Evolutionary conservation across 2,113 vertebrate species (phyloP).

Genomic region (Etia nguti): DNA sequence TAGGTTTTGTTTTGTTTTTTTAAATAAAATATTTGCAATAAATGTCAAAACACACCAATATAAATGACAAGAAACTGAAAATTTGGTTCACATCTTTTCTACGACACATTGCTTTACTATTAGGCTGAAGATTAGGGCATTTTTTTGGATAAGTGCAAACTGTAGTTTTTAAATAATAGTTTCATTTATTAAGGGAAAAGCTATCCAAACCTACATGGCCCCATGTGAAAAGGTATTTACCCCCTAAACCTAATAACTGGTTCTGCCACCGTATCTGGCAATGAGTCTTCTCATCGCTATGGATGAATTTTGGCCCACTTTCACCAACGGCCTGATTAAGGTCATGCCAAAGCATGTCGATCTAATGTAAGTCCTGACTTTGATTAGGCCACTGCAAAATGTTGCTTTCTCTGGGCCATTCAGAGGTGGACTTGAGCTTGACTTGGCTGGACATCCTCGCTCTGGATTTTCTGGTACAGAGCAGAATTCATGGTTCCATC

Average conservation of each 20-base stretch:
- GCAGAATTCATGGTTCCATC: neutral
- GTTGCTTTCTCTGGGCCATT: neutral
- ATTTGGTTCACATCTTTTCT: neutral
- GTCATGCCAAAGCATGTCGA: neutral
- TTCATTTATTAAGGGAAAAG: neutral
- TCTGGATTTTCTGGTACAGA: neutral
- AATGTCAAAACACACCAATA: neutral
- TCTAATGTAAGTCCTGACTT: neutral
- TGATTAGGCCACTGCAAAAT: neutral
- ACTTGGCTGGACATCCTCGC: neutral
- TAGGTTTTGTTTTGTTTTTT: rapidly evolving
- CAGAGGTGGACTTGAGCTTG: neutral
- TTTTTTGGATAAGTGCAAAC: neutral
- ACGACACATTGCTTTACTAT: neutral
- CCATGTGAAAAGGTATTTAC: neutral
- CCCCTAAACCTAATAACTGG: neutral
- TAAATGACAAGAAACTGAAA: neutral
- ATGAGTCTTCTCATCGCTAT: neutral
- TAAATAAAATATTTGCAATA: neutral
- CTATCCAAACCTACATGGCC: neutral
- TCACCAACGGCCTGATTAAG: neutral
- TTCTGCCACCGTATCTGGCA: neutral
- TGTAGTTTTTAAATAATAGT: neutral
- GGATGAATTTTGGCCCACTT: neutral
- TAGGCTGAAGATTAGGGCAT: neutral